Percentiles rank a stretch among this genome's conserved stretches.
phyloP scores from a whole-genome alignment of 2,797 vertebrate species.

The Perodicticus potto region DNA sequence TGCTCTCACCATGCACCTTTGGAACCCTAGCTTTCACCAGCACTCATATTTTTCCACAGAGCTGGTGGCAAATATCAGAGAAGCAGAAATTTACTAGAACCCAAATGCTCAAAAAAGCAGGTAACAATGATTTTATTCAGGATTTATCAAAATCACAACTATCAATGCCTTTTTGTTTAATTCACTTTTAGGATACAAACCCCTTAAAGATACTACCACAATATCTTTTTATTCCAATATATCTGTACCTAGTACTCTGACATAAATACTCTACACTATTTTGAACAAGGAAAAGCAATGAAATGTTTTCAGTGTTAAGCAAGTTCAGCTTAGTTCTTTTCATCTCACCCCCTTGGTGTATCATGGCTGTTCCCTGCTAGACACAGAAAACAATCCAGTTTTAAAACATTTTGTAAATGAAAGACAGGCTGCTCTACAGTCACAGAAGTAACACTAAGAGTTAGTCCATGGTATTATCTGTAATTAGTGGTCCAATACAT shows the following conservation, averaged over 20 bases:
- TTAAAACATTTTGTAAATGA: background rate
- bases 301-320: background rate
- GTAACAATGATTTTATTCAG: background rate
- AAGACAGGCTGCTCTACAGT: background rate
- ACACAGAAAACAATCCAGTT: background rate
- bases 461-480: background rate
- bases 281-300: background rate
- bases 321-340: conserved; percentile 33
- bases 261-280: background rate
- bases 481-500: background rate
- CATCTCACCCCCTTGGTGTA: background rate
- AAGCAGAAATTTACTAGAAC: background rate
- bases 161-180: background rate
- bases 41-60: background rate
- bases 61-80: conserved; percentile 3
- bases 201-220: background rate
- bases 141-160: conserved; percentile 2
- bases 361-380: background rate
- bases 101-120: background rate
- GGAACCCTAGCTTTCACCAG: background rate
- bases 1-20: background rate
- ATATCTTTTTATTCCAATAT: background rate
- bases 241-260: background rate
- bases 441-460: background rate
- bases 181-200: background rate